These are phyloP conservation scores for Uloborus plumipes DNA, from an alignment of 2,888 invertebrate genomes.

Conservation along the genomic window DNA sequence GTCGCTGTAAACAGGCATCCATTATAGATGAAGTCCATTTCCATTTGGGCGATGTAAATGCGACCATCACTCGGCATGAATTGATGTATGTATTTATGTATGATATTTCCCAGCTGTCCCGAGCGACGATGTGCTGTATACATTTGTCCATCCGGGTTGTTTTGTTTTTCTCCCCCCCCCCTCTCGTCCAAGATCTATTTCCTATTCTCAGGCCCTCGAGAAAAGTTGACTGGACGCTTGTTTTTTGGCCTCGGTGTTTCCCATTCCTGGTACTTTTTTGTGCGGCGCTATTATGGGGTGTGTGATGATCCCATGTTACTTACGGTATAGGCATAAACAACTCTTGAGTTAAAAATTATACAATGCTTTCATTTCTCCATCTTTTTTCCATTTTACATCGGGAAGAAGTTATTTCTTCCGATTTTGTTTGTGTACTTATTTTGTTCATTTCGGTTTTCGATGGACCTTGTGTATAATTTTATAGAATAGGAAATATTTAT, in stretches of 20 bases:
- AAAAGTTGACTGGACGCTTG: not conserved
- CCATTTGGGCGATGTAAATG: conserved; percentile 60
- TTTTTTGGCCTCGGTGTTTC: not conserved
- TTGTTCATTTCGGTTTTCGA: too few relatives aligned
- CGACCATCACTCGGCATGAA: conserved; percentile 50
- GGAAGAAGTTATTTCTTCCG: too few relatives aligned
- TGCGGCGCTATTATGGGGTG: conserved; percentile 4
- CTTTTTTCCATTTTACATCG: not conserved
- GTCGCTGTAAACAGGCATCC: conserved; percentile 59
- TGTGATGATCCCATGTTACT: conserved; percentile 17
- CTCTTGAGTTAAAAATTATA: conserved; percentile 60
- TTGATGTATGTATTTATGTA: conserved; percentile 65
- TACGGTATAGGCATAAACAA: conserved; percentile 41
- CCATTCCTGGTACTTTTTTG: not conserved
- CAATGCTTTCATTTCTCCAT: conserved; percentile 27
- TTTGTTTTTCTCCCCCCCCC: conserved; percentile 28
- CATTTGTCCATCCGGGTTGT: conserved; percentile 44
- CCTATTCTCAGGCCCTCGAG: conserved; percentile 23
- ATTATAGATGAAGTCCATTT: conserved; percentile 64
- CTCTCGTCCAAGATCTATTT: not conserved
- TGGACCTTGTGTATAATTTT: too few relatives aligned
- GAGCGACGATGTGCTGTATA: conserved; percentile 60
- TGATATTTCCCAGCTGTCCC: conserved; percentile 64
- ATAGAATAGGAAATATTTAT: too few relatives aligned
- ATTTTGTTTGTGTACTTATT: too few relatives aligned